Evolutionary conservation across 2,797 vertebrate genomes (phyloP), one percentile per base, ranked within the genome.

Genomic region (Tadarida brasiliensis): DNA sequence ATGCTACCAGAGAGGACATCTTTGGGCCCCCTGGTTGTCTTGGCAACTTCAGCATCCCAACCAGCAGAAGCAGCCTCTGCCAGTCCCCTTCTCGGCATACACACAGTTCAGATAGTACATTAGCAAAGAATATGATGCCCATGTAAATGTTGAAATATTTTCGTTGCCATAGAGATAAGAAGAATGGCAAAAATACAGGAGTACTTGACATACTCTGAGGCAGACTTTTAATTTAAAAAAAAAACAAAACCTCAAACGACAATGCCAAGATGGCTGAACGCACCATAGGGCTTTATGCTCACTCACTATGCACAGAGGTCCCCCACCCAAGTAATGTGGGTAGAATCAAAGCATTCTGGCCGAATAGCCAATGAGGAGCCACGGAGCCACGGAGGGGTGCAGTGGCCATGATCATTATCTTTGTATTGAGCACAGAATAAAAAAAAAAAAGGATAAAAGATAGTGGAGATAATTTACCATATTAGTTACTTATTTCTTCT

Each of bases 71-170:
- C 98, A 97, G 98, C 98, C 96, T 98, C 98, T 95, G 96, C 98
- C 84, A 86, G 56, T 98, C 98, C 97, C 98, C 97, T 98, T 98
- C 98, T 98, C 97, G 83, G 97, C 97, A 95, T 96, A 97, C 97
- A 96, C 98, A 97, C 97, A 94, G 98, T 97, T 98, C 98, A 98
- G 98, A 98, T 96, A 98, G 98, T 95, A 98, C 98, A 98, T 98
- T 98, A 98, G 98, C 98, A 96, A 98, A 98, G 98, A 98, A 97
- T 98, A 98, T 97, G 98, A 98, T 98, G 98, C 97, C 98, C 98
- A 98, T 98, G 98, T 98, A 99, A 98, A 98, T 98, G 98, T 97
- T 97, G 98, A 98, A 98, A 99, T 98, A 98, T 98, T 98, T 98
- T 98, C 96, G 98, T 98, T 99, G 98, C 98, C 98, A 99, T 99